Conservation (phyloP, 2,113 vertebrate species). For the Ictidomys tridecemlineatus region DNA sequence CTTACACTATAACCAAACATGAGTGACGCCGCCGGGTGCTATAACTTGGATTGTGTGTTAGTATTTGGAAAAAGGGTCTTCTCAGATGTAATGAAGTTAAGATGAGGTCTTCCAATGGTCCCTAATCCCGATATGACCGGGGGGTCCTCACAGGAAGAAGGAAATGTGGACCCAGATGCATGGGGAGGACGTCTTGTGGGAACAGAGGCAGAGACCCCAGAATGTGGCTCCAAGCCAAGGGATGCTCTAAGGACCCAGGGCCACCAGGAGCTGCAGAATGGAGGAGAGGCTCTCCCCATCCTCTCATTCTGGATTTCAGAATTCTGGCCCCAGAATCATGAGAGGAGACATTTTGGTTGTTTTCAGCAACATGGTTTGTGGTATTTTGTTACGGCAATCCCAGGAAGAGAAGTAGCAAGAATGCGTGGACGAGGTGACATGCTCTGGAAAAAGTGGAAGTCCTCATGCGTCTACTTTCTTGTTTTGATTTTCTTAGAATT, state of each 20-base stretch:
- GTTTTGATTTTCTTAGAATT: constrained; percentile 77
- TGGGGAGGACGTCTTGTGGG: fast-evolving
- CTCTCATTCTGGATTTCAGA: neutral
- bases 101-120: neutral
- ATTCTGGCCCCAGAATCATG: neutral
- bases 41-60: neutral
- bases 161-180: neutral
- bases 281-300: fast-evolving
- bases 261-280: neutral
- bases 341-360: neutral
- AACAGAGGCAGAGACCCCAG: neutral
- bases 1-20: neutral
- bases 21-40: neutral
- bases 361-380: neutral
- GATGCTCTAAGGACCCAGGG: fast-evolving
- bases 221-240: fast-evolving
- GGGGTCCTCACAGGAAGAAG: neutral
- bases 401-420: constrained; percentile 63
- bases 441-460: constrained; percentile 67
- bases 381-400: neutral
- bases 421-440: neutral
- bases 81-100: neutral
- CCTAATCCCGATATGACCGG: neutral
- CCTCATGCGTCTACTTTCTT: constrained; percentile 11
- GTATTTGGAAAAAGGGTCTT: constrained; percentile 28